These are phyloP conservation scores for Drosophila serrata DNA, from an alignment of 1,140 invertebrate genomes.

Conservation along the genomic window DNA sequence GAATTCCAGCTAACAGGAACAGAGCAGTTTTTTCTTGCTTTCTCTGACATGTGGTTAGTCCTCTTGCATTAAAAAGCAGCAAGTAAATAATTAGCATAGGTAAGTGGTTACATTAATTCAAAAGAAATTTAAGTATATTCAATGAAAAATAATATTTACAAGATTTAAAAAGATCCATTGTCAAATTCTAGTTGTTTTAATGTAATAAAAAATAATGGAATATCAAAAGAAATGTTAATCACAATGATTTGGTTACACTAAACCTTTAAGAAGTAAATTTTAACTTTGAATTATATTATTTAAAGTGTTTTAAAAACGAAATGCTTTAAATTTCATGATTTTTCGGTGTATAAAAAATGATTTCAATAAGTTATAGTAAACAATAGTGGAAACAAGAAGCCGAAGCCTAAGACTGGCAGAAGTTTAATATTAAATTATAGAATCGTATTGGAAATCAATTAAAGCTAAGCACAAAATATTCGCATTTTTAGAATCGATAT, in stretches of 20 bases:
- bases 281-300: neutral
- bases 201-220: neutral
- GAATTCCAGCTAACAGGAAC: conserved; percentile 1
- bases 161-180: neutral
- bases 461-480: too few species aligned
- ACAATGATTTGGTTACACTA: neutral
- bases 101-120: neutral
- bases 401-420: too few species aligned
- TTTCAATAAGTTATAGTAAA: too few species aligned
- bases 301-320: too few species aligned
- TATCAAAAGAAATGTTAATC: too few species aligned
- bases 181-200: neutral
- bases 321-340: too few species aligned
- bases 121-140: neutral
- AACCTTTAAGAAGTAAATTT: neutral
- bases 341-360: too few species aligned
- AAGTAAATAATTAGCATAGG: neutral
- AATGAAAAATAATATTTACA: neutral
- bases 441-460: too few species aligned
- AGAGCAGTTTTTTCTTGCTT: neutral
- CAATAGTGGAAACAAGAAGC: too few species aligned
- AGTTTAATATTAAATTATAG: too few species aligned
- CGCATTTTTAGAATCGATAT: too few species aligned
- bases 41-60: neutral
- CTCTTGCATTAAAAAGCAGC: neutral